Evolutionary conservation across 2,888 invertebrate species (phyloP), one percentile per base, ranked within the genome.

Genomic region (Acheta domesticus): DNA sequence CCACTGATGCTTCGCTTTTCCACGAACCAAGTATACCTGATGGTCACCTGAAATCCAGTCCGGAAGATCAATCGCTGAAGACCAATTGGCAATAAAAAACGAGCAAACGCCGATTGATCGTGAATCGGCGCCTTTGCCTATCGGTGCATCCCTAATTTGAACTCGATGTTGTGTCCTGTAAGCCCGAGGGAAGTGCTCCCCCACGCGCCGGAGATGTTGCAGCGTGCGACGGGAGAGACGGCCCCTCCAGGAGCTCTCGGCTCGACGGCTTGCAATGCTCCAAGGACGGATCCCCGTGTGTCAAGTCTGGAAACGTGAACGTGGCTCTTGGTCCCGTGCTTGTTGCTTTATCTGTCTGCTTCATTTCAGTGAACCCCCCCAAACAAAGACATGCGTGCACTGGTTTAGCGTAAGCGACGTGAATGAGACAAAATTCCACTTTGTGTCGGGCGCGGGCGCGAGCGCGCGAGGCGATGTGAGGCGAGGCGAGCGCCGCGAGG

Each of bases 331-430:
- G 36, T 36, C 36, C 62, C 14, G 62, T 19, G 14, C n/a, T n/a
- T 62, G 62, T 62, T n/a, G 62, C 62, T 62, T 62, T 62, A 62
- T 62, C 62, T 62, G 62, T 62, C 14, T 62, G 62, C 62, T 62
- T 62, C 62, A 62, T 62, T 62, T 62, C 62, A 62, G 62, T 62
- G 62, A n/a, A 62, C 14, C 11, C 16, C 11, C 16, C 62, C 62
- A 62, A 19, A 62, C 16, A 62, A 62, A 62, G 62, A n/a, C n/a
- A 62, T 62, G n/a, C 36, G 36, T 8, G 36, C 36, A 36, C 36
- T 36, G 36, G 36, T 36, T 36, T 36, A 36, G 36, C 36, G 36
- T 36, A 36, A 36, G 36, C 36, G 4, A 62, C n/a, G n/a, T 62
- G 62, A 62, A 62, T 62, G 62, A 14, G 62, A 62, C 14, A n/a